Evolutionary conservation across 2,113 vertebrate genomes (phyloP).

Genomic region (Heterocephalus glaber): DNA sequence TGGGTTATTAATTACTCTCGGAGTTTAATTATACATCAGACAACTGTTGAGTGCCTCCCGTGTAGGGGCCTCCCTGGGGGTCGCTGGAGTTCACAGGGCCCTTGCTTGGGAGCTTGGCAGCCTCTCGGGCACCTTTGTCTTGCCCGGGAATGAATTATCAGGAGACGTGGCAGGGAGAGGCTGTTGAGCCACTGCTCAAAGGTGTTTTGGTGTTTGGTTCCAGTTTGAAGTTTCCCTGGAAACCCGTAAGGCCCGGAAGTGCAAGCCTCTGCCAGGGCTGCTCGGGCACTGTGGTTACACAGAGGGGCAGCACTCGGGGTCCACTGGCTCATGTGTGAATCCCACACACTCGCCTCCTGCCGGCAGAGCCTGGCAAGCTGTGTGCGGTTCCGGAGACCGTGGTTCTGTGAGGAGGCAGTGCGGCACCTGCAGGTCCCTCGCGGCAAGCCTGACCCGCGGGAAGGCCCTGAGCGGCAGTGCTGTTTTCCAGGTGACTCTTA

Average conservation of each 20-base stretch:
- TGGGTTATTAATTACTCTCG: neutral
- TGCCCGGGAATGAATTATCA: slow-evolving; percentile 19
- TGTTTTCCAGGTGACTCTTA: neutral
- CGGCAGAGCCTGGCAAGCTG: neutral
- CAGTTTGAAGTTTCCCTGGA: slow-evolving; percentile 8
- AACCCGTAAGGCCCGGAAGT: neutral
- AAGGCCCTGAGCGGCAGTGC: neutral
- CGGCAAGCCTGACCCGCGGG: neutral
- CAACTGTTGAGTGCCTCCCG: neutral
- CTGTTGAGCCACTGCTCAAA: neutral
- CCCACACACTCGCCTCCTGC: neutral
- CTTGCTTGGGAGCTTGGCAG: neutral
- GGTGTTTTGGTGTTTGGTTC: neutral
- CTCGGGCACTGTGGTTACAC: neutral
- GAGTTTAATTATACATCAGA: neutral
- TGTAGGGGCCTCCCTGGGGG: neutral
- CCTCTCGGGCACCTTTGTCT: neutral
- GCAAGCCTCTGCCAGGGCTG: neutral
- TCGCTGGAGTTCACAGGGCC: neutral
- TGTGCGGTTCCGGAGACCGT: neutral
- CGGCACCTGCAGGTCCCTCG: neutral
- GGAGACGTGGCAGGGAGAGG: neutral
- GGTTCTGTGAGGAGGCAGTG: neutral
- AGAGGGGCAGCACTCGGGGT: neutral
- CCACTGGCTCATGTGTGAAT: neutral